A percentile compares a stretch with the other conserved stretches of the same genome.
Conservation (phyloP, 2,113 vertebrate genomes). For the Egretta garzetta region DNA sequence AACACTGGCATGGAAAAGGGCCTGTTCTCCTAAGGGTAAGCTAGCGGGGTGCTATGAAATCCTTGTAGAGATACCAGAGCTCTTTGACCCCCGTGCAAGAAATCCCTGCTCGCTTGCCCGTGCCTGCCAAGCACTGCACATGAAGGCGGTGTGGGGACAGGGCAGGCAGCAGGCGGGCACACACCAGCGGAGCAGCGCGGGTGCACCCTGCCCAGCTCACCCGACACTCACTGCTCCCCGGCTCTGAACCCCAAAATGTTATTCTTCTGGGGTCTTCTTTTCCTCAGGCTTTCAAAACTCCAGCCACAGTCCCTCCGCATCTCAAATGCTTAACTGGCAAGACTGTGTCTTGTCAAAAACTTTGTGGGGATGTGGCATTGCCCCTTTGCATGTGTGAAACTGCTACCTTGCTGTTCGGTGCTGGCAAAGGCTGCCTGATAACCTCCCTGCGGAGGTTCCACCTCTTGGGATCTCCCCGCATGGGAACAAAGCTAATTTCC, state of each 20-base stretch:
- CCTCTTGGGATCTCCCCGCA: not conserved
- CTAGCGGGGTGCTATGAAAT: not conserved
- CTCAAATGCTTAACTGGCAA: not conserved
- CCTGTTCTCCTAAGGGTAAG: not conserved
- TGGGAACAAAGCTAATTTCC: not conserved
- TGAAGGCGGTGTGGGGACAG: fast-evolving
- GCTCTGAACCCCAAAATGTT: not conserved
- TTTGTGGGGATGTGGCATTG: not conserved
- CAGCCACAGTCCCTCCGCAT: fast-evolving
- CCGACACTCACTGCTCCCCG: fast-evolving
- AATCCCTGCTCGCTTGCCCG: fast-evolving
- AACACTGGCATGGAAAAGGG: fast-evolving
- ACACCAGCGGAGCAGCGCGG: fast-evolving
- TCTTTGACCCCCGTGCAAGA: not conserved
- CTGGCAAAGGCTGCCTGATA: not conserved
- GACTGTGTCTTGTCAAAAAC: not conserved
- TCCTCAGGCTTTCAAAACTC: not conserved
- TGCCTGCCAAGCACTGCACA: fast-evolving
- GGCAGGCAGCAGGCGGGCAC: not conserved
- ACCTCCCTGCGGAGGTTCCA: fast-evolving
- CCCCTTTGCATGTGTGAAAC: not conserved
- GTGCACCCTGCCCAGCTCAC: not conserved
- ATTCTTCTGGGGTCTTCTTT: not conserved
- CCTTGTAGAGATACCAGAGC: not conserved
- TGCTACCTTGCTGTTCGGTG: fast-evolving